Percentiles rank a stretch among this genome's conserved stretches.
Conservation (phyloP, 2,888 invertebrate species). For the Alentia gelatinosa region DNA sequence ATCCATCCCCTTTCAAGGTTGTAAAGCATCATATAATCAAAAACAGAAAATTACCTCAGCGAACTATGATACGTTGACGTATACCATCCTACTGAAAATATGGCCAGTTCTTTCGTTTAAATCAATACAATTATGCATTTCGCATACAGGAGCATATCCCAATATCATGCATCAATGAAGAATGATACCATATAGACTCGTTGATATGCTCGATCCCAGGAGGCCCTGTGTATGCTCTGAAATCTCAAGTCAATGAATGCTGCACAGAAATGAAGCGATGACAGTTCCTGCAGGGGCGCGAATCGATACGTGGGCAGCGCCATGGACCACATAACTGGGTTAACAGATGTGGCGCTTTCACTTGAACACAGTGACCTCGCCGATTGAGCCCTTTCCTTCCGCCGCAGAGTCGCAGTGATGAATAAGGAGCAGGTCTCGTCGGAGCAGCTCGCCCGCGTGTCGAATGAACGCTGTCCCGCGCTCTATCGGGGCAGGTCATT, state of each 20-base stretch:
- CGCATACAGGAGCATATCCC: too few species aligned
- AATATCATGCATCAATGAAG: too few species aligned
- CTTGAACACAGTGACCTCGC: neutral
- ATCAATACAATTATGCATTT: too few species aligned
- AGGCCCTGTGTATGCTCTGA: neutral
- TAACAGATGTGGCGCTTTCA: constrained; percentile 3
- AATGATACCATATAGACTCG: too few species aligned
- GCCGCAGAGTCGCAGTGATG: neutral
- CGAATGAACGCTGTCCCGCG: neutral
- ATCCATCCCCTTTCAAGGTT: too few species aligned
- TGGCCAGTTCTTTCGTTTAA: too few species aligned
- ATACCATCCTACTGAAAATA: too few species aligned
- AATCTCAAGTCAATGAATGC: neutral
- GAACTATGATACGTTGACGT: too few species aligned
- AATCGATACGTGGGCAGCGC: neutral
- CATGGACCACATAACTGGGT: neutral
- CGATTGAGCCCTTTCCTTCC: neutral
- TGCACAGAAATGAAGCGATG: neutral
- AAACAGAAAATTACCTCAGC: too few species aligned
- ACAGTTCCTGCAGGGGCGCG: neutral
- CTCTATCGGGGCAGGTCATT: neutral
- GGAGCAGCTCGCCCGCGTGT: neutral
- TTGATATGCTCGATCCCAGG: too few species aligned
- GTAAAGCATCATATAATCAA: too few species aligned
- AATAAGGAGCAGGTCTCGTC: neutral